Base-by-base conservation (phyloP, 2,888 invertebrate species). In the Drosophila nr. medialis region DNA sequence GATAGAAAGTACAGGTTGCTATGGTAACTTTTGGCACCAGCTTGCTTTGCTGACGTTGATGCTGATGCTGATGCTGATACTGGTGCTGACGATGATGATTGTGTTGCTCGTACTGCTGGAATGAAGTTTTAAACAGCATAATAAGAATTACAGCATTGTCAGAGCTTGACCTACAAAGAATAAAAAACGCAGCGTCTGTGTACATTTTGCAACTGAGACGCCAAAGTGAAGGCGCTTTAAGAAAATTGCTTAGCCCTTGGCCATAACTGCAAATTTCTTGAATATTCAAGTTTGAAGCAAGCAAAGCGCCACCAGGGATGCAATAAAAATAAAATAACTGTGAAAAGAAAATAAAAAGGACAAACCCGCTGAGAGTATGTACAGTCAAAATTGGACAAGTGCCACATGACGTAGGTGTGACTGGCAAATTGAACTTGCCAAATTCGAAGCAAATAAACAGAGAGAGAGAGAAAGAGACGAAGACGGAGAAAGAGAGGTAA, bases 81-180 rank as follows among this genome's bases (percentile, higher is more conserved):
- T 38, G 49, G 61, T 49, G 64, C 21, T 64, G 64, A 29, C 67
- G 67, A 61, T 64, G 61, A 36, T 72, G 68, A 32, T 58, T 51
- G 24, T 51, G 60, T 45, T 66, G 68, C 29, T 38, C 38, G 10
- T 21, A 24, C 63, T 30, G 42, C n/a, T 48, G 66, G 55, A 42
- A 30, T 55, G 59, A 64, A 24, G 58, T 49, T 38, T 53, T 30
- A 60, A 68, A 24, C 45, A 61, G 45, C 70, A 55, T 69, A 56
- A 72, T 61, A 63, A 61, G 51, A 10, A 40, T 56, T 50, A 72
- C 72, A 63, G 60, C 64, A 64, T 21, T 30, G 72, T 34, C 30
- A 56, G 21, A 63, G 70, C 87, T 87, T 84, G 87, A 84, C 85
- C 84, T 81, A 84, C 72, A 82, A 86, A 84, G 49, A 42, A 27